phyloP scores from a whole-genome alignment of 2,888 invertebrate species.

The Drosophila engyochracea region DNA sequence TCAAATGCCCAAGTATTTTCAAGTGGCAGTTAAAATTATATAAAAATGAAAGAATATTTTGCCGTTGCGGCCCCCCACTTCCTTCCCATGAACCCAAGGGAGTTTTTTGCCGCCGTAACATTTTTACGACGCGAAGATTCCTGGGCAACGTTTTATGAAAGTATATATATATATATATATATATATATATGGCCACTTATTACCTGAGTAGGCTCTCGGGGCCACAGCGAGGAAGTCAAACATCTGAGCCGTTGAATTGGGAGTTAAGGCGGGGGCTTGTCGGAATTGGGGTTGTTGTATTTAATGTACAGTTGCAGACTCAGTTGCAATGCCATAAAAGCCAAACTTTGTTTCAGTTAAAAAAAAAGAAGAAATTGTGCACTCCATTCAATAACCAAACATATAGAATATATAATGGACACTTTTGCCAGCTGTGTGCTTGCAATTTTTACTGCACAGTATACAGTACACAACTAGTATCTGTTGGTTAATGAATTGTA shows the following conservation, averaged over 20 bases:
- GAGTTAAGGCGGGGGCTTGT: constrained; percentile 4
- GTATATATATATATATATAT: not conserved
- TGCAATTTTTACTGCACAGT: constrained; percentile 26
- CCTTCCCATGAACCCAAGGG: constrained; percentile 62
- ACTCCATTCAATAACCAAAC: constrained; percentile 34
- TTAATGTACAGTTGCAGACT: constrained; percentile 6
- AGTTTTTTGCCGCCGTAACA: constrained; percentile 51
- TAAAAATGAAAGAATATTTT: constrained; percentile 52
- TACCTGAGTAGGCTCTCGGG: constrained; percentile 58
- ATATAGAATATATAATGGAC: constrained; percentile 30
- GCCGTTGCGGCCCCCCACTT: constrained; percentile 19
- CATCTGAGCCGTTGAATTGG: constrained; percentile 8
- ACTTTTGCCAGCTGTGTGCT: constrained; percentile 41
- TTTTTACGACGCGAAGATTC: constrained; percentile 59
- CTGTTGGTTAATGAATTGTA: constrained; percentile 55
- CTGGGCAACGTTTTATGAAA: constrained; percentile 18
- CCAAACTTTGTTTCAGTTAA: constrained; percentile 20
- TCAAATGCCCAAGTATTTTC: constrained; percentile 59
- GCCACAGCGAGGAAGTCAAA: not conserved
- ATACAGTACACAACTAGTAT: not conserved
- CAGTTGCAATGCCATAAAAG: constrained; percentile 16
- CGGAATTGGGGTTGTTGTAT: constrained; percentile 4
- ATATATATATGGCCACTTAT: constrained; percentile 43
- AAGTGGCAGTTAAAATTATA: constrained; percentile 71
- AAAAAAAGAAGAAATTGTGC: constrained; percentile 2